Base-by-base conservation (phyloP, 1,140 invertebrate species). In the Dendrolimus kikuchii region DNA sequence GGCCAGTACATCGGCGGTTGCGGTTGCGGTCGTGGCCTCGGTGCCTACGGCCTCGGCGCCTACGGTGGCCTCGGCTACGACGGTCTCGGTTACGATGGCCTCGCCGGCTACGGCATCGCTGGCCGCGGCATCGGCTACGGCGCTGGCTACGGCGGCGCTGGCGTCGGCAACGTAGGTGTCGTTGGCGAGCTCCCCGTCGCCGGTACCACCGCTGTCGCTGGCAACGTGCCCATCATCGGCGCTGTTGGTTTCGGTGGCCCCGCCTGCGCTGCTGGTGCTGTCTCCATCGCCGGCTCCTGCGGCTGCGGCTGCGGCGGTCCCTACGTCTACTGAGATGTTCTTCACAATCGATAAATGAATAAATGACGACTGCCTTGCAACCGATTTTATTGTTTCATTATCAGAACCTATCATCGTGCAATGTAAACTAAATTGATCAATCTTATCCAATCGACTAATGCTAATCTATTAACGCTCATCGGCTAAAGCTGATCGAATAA, bases 61-160 rank as follows among this genome's bases (percentile, higher is more conserved):
- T 43, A 49, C 38, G 56, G 42, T n/a, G 49, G 55, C n/a, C 41
- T 48, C 5, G 50, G 50, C 1, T 56, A 46, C 40, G 54, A 38
- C n/a, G 49, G 23, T 37, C 23, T 23, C 23, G 23, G 1, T 23
- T 23, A 23, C 3, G 23, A 23, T 3, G 8, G 40, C 7, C 40
- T 9, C 4, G 47, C 39, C 40, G 49, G 40, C 4, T 23, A 47
- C 39, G 49, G 46, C 43, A 41, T n/a, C 8, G 51, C 51, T 7
- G 51, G 53, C 44, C 53, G 49, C 42, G 60, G 51, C 38, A 9
- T 40, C 7, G 60, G 49, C 37, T n/a, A 37, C 6, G 46, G 46
- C 40, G 62, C 51, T 4, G 58, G 56, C 2, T 77, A 75, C 36
- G 72, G 72, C 2, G 72, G 72, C 37, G 57, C 55, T 6, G 74